A percentile compares a stretch with the other conserved stretches of the same genome.
Conservation (phyloP, 2,113 vertebrate species). For the Tenrec ecaudatus region DNA sequence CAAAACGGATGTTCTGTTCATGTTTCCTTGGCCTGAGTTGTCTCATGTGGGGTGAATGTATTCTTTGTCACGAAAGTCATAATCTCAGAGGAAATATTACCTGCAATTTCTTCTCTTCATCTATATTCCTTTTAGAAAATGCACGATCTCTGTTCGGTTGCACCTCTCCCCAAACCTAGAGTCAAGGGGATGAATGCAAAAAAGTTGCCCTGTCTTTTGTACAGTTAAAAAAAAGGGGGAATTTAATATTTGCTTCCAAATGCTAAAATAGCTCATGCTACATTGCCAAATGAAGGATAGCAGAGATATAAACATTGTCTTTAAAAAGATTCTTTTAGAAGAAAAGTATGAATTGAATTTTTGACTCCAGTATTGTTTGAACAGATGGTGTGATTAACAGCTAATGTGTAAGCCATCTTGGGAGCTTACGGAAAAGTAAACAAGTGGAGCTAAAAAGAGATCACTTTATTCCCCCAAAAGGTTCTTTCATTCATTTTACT, state of each 20-base stretch:
- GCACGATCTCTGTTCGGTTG: neutral
- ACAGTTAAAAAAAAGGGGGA: conserved; percentile 23
- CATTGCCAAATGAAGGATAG: conserved; percentile 88
- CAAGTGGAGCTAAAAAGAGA: conserved; percentile 83
- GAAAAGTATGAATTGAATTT: conserved; percentile 86
- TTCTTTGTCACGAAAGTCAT: conserved; percentile 16
- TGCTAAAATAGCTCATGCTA: conserved; percentile 87
- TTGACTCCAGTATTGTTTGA: conserved; percentile 85
- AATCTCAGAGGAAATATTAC: neutral
- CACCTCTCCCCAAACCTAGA: neutral
- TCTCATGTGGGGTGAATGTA: neutral
- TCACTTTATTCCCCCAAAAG: conserved; percentile 85
- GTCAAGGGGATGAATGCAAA: conserved; percentile 33
- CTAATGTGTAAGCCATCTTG: conserved; percentile 89
- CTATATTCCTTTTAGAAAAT: neutral
- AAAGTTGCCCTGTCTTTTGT: conserved; percentile 29
- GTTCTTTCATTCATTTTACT: conserved; percentile 86
- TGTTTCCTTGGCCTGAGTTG: neutral
- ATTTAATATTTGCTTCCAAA: conserved; percentile 85
- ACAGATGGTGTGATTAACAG: conserved; percentile 91
- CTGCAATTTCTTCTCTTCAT: neutral
- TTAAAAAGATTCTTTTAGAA: conserved; percentile 86
- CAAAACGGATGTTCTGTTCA: neutral
- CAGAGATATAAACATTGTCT: conserved; percentile 89
- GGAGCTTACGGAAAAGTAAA: conserved; percentile 89